Evolutionary conservation across 2,888 invertebrate species (phyloP).

Genomic region (Chrysolina haemoptera): DNA sequence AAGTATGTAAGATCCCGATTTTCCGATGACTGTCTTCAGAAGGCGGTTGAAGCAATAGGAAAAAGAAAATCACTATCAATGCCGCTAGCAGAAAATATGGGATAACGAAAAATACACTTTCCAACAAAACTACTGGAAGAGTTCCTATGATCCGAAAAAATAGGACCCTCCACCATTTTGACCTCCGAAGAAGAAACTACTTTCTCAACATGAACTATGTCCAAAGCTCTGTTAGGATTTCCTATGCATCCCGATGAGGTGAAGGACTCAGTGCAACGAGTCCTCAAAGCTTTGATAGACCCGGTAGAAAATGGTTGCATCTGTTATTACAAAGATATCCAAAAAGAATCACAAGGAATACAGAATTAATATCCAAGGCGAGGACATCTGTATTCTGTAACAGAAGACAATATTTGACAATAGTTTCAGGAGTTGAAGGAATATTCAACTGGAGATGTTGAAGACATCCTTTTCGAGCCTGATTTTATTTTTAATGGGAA

Average conservation of each 20-base stretch:
- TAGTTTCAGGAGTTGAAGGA: not conserved
- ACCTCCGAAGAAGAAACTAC: too few relatives aligned
- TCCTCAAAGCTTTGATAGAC: constrained; percentile 43
- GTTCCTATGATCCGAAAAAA: not conserved
- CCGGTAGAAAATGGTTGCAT: constrained; percentile 56
- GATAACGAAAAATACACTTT: not conserved
- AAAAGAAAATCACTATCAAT: not conserved
- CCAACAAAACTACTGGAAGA: not conserved
- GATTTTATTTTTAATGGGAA: not conserved
- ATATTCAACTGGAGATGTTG: not conserved
- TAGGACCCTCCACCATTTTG: not conserved
- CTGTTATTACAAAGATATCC: constrained; percentile 54
- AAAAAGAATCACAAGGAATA: too few relatives aligned
- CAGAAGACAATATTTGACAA: not conserved
- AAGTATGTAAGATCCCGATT: not conserved
- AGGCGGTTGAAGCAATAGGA: not conserved
- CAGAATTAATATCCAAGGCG: too few relatives aligned
- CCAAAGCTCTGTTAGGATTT: constrained; percentile 46
- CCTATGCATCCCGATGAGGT: constrained; percentile 50
- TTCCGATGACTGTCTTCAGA: not conserved
- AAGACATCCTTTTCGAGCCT: not conserved
- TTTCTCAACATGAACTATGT: too few relatives aligned
- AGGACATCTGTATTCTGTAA: not conserved
- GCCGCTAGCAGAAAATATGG: not conserved
- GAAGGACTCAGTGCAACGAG: constrained; percentile 38